Percentiles rank a stretch among this genome's conserved stretches.
phyloP scores from a whole-genome alignment of 2,113 vertebrate genomes.

The Periophthalmodon schlosseri region DNA sequence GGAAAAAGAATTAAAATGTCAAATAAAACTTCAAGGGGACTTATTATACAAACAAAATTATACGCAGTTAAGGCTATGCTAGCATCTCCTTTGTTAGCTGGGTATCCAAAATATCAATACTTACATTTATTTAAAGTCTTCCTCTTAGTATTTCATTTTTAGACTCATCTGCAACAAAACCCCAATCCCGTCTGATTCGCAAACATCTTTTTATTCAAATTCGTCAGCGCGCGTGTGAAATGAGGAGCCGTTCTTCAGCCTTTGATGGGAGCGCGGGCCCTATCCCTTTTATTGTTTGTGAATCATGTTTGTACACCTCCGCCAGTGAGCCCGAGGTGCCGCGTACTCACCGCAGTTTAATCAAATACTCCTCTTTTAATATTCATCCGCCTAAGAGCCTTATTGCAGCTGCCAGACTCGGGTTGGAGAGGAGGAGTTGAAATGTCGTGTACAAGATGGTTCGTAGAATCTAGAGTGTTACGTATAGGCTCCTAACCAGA shows the following conservation, averaged over 20 bases:
- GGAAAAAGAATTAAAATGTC: no score
- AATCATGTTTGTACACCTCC: slow-evolving; percentile 30
- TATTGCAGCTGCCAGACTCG: slow-evolving; percentile 24
- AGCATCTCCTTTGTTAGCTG: no score
- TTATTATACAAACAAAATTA: no score
- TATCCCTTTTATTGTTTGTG: slow-evolving; percentile 8
- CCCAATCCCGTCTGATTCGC: neutral
- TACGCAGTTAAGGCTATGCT: no score
- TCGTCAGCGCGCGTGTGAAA: neutral
- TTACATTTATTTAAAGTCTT: no score
- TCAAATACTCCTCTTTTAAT: slow-evolving; percentile 47
- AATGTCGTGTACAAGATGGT: neutral
- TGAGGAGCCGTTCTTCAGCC: neutral
- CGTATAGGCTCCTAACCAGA: slow-evolving; percentile 38
- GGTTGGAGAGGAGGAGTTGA: slow-evolving; percentile 21
- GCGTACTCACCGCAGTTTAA: slow-evolving; percentile 52
- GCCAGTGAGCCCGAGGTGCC: slow-evolving; percentile 16
- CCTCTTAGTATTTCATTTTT: no score
- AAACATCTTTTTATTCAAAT: slow-evolving; percentile 4
- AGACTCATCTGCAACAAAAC: neutral
- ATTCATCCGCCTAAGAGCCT: slow-evolving; percentile 32
- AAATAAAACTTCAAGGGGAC: no score
- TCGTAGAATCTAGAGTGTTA: slow-evolving; percentile 4
- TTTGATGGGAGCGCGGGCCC: slow-evolving; percentile 4
- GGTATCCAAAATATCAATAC: no score